Evolutionary conservation across 2,797 vertebrate genomes (phyloP), one percentile per base, ranked within the genome.

Genomic region (Spizella passerina): DNA sequence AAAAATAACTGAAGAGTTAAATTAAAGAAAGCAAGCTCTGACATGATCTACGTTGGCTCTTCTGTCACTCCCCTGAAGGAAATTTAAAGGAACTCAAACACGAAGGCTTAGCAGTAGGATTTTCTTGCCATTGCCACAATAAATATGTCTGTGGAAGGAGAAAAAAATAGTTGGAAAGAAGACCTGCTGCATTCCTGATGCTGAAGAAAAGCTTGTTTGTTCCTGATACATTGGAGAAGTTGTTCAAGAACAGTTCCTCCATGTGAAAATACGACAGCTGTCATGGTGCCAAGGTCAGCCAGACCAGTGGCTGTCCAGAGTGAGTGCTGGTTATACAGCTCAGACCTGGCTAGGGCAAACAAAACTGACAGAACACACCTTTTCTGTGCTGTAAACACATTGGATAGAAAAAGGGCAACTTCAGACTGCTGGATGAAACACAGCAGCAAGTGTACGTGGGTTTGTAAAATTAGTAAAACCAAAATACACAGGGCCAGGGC

Each of bases 161-260:
- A 23, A 94, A 93, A 94, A 96, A 95, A 59, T 61, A 86, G 89
- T 96, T 94, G 96, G 95, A 96, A 95, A 94, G 90, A 97, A 97
- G 96, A 97, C 83, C 66, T 90, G 84, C 86, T 88, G 93, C 94
- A 95, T 97, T 96, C 96, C 95, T 94, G 86, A 82, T 88, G 88
- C 93, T 86, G 94, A 95, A 96, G 95, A 96, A 97, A 97, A 96
- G 97, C 84, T 72, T 94, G 84, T 92, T 96, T 95, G 96, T 97
- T 96, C 92, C 94, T 21, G 9, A 77, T 83, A 97, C 94, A 97
- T 94, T 97, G 96, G 96, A 96, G 92, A 88, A 93, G 73, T 90
- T 96, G 92, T 90, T 96, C 90, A 92, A 95, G 95, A 90, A 97
- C 96, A 93, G 94, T 95, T 97, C 95, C 97, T 96, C 96, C 97